Base-by-base conservation (phyloP, 1,140 invertebrate genomes). In the Steinernema khuongi region DNA sequence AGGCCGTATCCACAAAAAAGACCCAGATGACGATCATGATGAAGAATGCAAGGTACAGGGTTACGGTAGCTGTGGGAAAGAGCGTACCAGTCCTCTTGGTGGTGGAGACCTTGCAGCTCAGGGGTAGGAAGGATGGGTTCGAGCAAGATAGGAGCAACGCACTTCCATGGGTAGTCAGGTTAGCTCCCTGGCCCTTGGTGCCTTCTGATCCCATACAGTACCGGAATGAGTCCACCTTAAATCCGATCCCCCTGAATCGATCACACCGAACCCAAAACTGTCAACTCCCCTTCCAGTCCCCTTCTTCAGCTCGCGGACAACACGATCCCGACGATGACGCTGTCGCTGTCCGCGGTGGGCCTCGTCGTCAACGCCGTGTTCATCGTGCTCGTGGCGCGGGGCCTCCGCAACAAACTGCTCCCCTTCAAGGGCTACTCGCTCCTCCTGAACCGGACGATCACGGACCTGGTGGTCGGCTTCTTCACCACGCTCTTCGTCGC, bases 371-470 rank as follows among this genome's bases (percentile, higher is more conserved):
- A 79, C 50, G 66, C 32, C 4, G 30, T 78, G 43, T 79, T 79
- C 44, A 70, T 75, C 70, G 75, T 73, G 31, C 67, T 79, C 29
- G 75, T 71, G 28, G 43, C 77, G 33, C n/a, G 60, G 44, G 78
- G 78, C 17, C 26, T 79, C 2, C 22, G 68, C 22, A 73, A 77
- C 31, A 79, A 78, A 41, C 68, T 67, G 17, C 76, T 79, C 17
- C 78, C 78, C 22, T 79, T 79, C 36, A 78, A 77, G 31, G 77
- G 77, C 0, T 79, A 79, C 50, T 79, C 77, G 28, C 71, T 79
- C 11, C 43, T 79, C 32, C 66, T 79, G 7, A 79, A 79, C 68
- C 78, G 78, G 7, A 76, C 77, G 1, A 29, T 80, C 31, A 80
- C 79, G 1, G 78, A 79, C 31, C 36, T 80, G 18, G 19, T 80